Conservation (phyloP, 1,140 invertebrate genomes). For the Grapholita molesta region DNA sequence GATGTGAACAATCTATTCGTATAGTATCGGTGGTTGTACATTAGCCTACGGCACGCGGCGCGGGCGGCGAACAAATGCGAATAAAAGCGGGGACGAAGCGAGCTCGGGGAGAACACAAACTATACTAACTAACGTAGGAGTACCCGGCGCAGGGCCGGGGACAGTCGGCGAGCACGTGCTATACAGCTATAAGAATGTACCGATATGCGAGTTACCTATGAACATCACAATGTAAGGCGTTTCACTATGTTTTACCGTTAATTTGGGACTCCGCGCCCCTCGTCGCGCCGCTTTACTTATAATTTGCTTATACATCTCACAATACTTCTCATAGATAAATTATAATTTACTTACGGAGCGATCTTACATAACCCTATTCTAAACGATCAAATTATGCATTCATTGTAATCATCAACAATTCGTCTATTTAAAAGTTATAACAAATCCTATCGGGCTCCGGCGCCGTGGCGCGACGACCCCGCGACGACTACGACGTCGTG, state of each 20-base stretch:
- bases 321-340: constrained; percentile 69
- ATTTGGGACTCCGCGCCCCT: constrained; percentile 63
- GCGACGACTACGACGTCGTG: neutral
- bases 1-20: constrained; percentile 54
- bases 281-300: constrained; percentile 62
- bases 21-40: constrained; percentile 67
- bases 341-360: constrained; percentile 75
- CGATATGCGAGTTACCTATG: constrained; percentile 68
- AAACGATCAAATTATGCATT: constrained; percentile 74
- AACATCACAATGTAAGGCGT: constrained; percentile 73
- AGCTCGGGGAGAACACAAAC: constrained; percentile 57
- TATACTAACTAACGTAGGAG: constrained; percentile 72
- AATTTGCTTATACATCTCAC: constrained; percentile 61
- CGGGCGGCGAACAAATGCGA: neutral
- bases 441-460: constrained; percentile 55
- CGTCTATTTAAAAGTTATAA: constrained; percentile 70
- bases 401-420: constrained; percentile 70
- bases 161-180: constrained; percentile 65
- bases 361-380: constrained; percentile 76
- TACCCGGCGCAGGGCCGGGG: no score
- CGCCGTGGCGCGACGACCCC: constrained; percentile 31
- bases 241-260: constrained; percentile 65
- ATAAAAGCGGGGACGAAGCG: constrained; percentile 29
- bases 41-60: constrained; percentile 51
- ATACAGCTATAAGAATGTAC: constrained; percentile 70